These are phyloP conservation scores for Poeciliopsis presidionis DNA, from an alignment of 2,797 vertebrate species.

Conservation along the genomic window DNA sequence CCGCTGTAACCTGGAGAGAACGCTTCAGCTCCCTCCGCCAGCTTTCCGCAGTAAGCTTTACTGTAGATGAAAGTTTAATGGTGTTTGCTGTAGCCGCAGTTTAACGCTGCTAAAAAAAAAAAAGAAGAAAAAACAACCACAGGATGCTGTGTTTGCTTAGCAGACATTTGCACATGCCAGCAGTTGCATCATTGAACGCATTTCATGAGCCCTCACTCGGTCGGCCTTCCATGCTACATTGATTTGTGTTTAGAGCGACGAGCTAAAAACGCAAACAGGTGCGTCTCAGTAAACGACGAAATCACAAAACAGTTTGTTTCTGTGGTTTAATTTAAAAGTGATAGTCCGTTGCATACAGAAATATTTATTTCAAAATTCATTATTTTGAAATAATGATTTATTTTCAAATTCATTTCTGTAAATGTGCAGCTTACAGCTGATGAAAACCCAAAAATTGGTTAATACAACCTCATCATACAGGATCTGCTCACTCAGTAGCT, in stretches of 20 bases:
- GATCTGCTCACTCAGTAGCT: not conserved
- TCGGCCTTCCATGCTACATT: conserved; percentile 28
- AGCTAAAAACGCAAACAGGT: not conserved
- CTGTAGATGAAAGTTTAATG: conserved; percentile 73
- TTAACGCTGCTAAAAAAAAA: conserved; percentile 48
- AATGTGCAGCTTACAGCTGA: not conserved
- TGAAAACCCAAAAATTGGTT: not conserved
- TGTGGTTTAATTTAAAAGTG: not conserved
- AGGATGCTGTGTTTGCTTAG: conserved; percentile 56
- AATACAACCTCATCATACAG: not conserved
- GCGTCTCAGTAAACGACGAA: not conserved
- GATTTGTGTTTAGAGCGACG: conserved; percentile 16
- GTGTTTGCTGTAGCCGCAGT: conserved; percentile 58
- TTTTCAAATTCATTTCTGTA: not conserved
- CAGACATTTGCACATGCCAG: conserved; percentile 50
- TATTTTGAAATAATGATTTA: not conserved
- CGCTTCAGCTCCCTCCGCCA: conserved; percentile 91
- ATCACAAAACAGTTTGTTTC: not conserved
- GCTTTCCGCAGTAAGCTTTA: conserved; percentile 86
- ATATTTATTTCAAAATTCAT: not conserved
- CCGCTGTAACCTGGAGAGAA: conserved; percentile 93
- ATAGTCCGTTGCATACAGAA: not conserved
- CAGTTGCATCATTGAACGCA: conserved; percentile 54
- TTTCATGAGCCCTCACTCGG: conserved; percentile 28
- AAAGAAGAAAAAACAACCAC: conserved; percentile 38